Base-by-base conservation (phyloP, 2,113 vertebrate genomes). In the Arizona elegans region DNA sequence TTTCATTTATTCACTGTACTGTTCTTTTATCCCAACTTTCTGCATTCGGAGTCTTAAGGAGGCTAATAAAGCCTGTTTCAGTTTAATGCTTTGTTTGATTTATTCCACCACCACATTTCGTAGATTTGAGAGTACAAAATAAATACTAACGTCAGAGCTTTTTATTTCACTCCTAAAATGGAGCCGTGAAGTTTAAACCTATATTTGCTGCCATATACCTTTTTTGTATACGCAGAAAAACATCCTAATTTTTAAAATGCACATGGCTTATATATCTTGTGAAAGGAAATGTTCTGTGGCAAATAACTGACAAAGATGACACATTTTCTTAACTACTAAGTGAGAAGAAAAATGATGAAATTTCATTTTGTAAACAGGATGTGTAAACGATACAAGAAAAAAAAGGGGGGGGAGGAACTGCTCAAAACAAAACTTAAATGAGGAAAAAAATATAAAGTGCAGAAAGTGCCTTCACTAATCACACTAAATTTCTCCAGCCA, bases 221-320 rank as follows among this genome's bases (percentile, higher is more conserved):
- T 81, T 88, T n/a, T 55, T 92, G 29, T 47, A 1, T 81, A 65
- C 0, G 29, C 29, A 43, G 23, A 10, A 90, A 52, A 2, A 92
- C 91, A 19, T 81, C 52, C 89, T 81, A 58, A 43, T 86, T 38
- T 91, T 91, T 47, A 33, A 59, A 50, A 75, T 21, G 29, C 29
- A 3, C 54, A 58, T 54, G 52, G 89, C 0, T 26, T 33, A 62
- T 58, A 86, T 9, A n/a, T 15, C 12, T 87, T 54, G 17, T 12
- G 92, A 93, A 43, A 91, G 92, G 55, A 92, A 95, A 93, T 15
- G 54, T 43, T 93, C 88, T 90, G 70, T 0, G 89, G 75, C 85
- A 89, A 21, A 1, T 58, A 13, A 56, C 89, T 90, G 23, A 50
- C 29, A n/a, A 70, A 29, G 65, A 70, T 70, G 65, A 70, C 13